Percentiles rank a stretch among this genome's conserved stretches.
phyloP scores from a whole-genome alignment of 2,797 vertebrate species.

The Taenioides sp. region DNA sequence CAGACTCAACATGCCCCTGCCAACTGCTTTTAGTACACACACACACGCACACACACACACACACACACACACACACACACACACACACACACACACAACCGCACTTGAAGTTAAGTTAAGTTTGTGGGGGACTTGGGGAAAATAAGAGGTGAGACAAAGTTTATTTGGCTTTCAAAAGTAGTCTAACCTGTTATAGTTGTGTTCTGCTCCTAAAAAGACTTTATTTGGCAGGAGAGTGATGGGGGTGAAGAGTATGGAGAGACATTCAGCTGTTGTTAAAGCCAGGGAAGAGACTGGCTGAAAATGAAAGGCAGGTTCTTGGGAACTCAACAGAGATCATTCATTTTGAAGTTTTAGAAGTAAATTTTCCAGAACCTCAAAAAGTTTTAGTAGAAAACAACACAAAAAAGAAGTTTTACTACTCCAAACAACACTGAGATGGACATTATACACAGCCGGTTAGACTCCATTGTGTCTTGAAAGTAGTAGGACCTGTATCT shows the following conservation, averaged over 20 bases:
- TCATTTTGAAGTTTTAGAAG: background rate
- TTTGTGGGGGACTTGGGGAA: conserved; percentile 26
- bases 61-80: conserved; percentile 27
- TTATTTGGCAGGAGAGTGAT: background rate
- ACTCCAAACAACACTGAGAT: too few species aligned
- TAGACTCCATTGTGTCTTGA: too few species aligned
- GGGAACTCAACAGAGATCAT: background rate
- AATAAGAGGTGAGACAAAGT: conserved; percentile 17
- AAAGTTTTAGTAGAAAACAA: too few species aligned
- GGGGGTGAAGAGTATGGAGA: too few species aligned
- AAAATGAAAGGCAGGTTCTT: background rate
- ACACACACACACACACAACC: conserved; percentile 25
- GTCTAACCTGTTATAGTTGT: background rate
- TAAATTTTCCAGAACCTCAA: background rate
- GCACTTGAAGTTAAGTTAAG: background rate
- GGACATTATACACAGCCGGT: too few species aligned
- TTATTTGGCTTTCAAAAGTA: background rate
- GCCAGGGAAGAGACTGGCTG: too few species aligned
- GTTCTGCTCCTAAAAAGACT: background rate
- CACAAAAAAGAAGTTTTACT: too few species aligned
- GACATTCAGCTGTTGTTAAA: too few species aligned
- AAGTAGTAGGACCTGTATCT: too few species aligned
- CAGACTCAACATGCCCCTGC: conserved; percentile 53
- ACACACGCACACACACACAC: conserved; percentile 35
- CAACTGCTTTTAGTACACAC: conserved; percentile 42